Base-by-base conservation (phyloP, 2,113 vertebrate species). In the Entomyzon cyanotis region DNA sequence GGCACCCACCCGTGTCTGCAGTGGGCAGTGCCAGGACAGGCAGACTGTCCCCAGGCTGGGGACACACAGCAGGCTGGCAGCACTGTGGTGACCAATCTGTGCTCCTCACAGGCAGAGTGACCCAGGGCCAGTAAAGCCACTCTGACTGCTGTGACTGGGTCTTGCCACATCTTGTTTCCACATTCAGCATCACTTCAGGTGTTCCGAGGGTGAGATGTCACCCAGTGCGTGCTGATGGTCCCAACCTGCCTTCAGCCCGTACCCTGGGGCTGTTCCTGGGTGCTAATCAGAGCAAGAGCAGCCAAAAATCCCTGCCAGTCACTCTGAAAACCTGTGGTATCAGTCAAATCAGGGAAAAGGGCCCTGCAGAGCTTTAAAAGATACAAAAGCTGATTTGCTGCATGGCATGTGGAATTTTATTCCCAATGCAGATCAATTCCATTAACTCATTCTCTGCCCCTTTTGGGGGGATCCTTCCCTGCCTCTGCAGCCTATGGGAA, bases 221-320 rank as follows among this genome's bases (percentile, higher is more conserved):
- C 60, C 49, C 69, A 27, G 28, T 0, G 9, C 0, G 0, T 3
- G 42, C 31, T 20, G 25, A 42, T 21, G 65, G 84, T 53, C 41
- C 41, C 74, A 75, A 1, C 12, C 53, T 37, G 84, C 53, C 56
- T 53, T 33, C 75, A 93, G 55, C 11, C 74, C 23, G 0, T 44
- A 35, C 41, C 56, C 35, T 5, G 47, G 50, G 39, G 30, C 80
- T 8, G 5, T 9, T 81, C n/a, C n/a, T n/a, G n/a, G n/a, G n/a
- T 91, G 73, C 62, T 89, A 15, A 79, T 49, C 56, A 76, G 24
- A 80, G 12, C 1, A 1, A 69, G 39, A 90, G 60, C 80, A 89
- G 69, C 24, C 76, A 79, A 91, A 94, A 87, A 64, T 27, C 69
- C 84, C 81, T 85, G 58, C 49, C 89, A 94, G 69, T 75, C 93